Evolutionary conservation across 2,113 vertebrate species (phyloP), one percentile per base, ranked within the genome.

Genomic region (Epinephelus lanceolatus): DNA sequence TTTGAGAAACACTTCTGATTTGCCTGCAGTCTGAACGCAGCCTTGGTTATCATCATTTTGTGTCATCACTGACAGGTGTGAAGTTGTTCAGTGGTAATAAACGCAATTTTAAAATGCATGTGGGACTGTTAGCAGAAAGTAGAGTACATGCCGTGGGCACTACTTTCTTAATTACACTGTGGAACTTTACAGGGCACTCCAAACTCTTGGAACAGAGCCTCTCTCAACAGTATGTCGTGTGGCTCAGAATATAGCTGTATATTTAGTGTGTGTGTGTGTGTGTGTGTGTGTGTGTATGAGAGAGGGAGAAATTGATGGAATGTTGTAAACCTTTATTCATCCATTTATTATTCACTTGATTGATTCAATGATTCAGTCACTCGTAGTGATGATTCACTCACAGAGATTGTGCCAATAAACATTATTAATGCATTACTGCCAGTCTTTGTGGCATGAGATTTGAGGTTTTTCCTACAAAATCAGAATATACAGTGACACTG

Each of bases 351-450:
- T 56, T 76, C 51, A 63, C 11, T 45, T 75, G 25, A n/a, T n/a
- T n/a, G n/a, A n/a, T n/a, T n/a, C 61, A 33, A 84, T 84, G 70
- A 89, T 60, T 77, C 80, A 86, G 73, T 74, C 75, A 49, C 33
- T 61, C 42, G 63, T 30, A 71, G 45, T 81, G 73, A 57, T 82
- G 74, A 84, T 78, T 84, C 77, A 78, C 68, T 57, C 12, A 45
- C 19, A 67, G 51, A 80, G 40, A 49, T 25, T 71, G 23, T 76
- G 63, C 53, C 66, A 82, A 42, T 73, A 73, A 72, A 81, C 1
- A 13, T 33, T 78, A 81, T 73, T 66, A 65, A 76, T 56, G 37
- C 49, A 56, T n/a, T 19, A 21, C 33, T 33, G 23, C 17, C 19
- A 1, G 37, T 40, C 15, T 37, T 57, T 59, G 30, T 49, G 67